Evolutionary conservation across 2,113 vertebrate species (phyloP).

Genomic region (Zosterops hypoxanthus): DNA sequence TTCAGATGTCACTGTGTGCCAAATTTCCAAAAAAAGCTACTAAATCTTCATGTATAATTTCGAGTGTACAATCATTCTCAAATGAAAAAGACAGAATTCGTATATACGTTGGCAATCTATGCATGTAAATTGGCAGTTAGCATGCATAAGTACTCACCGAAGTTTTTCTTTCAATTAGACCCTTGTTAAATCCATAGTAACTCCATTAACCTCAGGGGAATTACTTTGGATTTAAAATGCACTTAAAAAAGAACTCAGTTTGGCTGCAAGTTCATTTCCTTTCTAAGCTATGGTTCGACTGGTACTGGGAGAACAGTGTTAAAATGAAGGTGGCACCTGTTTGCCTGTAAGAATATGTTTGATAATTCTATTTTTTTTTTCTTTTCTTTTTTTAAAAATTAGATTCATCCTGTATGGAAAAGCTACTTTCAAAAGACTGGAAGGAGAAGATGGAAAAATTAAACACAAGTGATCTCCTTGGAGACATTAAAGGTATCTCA

Average conservation of each 20-base stretch:
- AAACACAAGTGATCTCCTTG: slow-evolving; percentile 94
- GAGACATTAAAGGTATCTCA: slow-evolving; percentile 94
- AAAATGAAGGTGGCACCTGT: not conserved
- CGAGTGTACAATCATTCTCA: slow-evolving; percentile 43
- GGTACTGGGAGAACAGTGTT: not conserved
- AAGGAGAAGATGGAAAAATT: slow-evolving; percentile 99
- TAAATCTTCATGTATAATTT: slow-evolving; percentile 64
- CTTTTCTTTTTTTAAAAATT: slow-evolving; percentile 3
- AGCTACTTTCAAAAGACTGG: slow-evolving; percentile 98
- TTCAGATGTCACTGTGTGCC: slow-evolving; percentile 63
- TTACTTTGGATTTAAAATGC: slow-evolving; percentile 56
- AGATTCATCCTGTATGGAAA: slow-evolving; percentile 98
- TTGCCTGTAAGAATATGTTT: not conserved
- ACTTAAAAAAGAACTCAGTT: slow-evolving; percentile 15
- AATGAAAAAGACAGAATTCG: slow-evolving; percentile 50
- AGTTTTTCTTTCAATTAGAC: slow-evolving; percentile 63
- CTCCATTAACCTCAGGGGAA: slow-evolving; percentile 56
- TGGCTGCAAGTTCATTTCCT: not conserved
- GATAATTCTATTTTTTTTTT: not conserved
- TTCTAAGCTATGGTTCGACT: not conserved
- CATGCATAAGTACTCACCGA: slow-evolving; percentile 46
- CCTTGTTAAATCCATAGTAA: slow-evolving; percentile 63
- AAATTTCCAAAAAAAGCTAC: slow-evolving; percentile 58
- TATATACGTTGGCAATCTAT: slow-evolving; percentile 60
- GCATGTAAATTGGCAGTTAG: slow-evolving; percentile 58